Percentiles rank a stretch among this genome's conserved stretches.
phyloP scores from a whole-genome alignment of 1,140 invertebrate species.

The Brachionus asplanchnoidis region DNA sequence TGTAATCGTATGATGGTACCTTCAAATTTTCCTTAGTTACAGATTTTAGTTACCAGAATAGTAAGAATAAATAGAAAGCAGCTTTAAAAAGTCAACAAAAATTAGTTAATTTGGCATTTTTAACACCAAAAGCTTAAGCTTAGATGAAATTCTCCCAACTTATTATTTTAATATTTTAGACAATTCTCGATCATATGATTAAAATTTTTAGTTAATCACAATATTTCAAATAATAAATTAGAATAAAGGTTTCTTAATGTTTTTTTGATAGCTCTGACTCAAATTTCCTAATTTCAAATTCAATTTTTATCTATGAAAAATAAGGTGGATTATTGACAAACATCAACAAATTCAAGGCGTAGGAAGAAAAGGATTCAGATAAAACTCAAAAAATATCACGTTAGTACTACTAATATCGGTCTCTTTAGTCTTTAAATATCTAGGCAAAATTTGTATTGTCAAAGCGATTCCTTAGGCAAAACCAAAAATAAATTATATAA shows the following conservation, averaged over 20 bases:
- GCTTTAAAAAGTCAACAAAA: not conserved
- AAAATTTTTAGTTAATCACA: not conserved
- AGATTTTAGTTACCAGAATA: not conserved
- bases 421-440: not conserved
- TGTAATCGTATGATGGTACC: not conserved
- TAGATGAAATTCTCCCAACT: not conserved
- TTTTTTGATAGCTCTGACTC: not conserved
- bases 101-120: not conserved
- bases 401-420: not conserved
- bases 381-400: not conserved
- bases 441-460: not conserved
- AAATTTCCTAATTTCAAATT: not conserved
- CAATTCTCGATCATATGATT: not conserved
- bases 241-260: not conserved
- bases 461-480: not conserved
- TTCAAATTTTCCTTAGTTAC: not conserved
- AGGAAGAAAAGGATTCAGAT: not conserved
- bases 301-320: not conserved
- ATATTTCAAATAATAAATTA: not conserved
- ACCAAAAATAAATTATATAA: not conserved
- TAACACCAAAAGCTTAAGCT: not conserved
- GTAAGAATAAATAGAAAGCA: not conserved
- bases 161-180: not conserved
- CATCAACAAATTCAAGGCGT: not conserved
- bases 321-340: not conserved